A percentile compares a stretch with the other conserved stretches of the same genome.
phyloP scores from a whole-genome alignment of 2,113 vertebrate species.

The Proterorhinus semilunaris region DNA sequence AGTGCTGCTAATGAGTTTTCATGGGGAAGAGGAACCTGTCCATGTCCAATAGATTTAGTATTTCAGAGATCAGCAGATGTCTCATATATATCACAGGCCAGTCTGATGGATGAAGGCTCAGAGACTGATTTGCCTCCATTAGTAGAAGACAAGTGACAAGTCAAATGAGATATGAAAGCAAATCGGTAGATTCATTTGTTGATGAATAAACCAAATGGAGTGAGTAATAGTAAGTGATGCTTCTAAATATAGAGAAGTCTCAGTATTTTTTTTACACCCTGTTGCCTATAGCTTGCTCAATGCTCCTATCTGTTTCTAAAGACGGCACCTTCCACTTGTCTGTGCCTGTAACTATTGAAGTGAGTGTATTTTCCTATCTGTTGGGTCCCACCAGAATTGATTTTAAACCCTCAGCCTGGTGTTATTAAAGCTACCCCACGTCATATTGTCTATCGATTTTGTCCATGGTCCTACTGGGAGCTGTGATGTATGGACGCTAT shows the following conservation, averaged over 20 bases:
- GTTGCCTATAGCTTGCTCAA: background rate
- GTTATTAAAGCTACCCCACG: slow-evolving; percentile 55
- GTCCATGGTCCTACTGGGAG: slow-evolving; percentile 23
- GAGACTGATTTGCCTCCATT: slow-evolving; percentile 13
- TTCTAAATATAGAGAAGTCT: background rate
- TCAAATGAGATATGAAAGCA: background rate
- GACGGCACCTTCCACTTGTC: slow-evolving; percentile 7
- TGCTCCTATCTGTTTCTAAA: background rate
- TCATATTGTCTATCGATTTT: slow-evolving; percentile 67
- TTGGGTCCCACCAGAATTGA: slow-evolving; percentile 51
- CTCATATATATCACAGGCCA: background rate
- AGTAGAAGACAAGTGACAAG: no score
- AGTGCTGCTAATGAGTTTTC: slow-evolving; percentile 47
- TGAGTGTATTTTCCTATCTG: slow-evolving; percentile 32
- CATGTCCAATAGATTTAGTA: slow-evolving; percentile 22
- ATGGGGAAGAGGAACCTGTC: slow-evolving; percentile 24
- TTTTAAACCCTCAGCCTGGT: slow-evolving; percentile 33
- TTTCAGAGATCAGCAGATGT: slow-evolving; percentile 26
- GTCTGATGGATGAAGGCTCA: slow-evolving; percentile 12
- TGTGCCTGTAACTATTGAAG: slow-evolving; percentile 16
- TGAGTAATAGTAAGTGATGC: no score
- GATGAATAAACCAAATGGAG: no score
- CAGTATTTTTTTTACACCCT: background rate
- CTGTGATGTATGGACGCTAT: slow-evolving; percentile 20
- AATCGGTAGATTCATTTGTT: background rate